These are phyloP conservation scores for Pentamera pediparva DNA, from an alignment of 53 echinoderm and acorn worm genomes.

Conservation along the genomic window DNA sequence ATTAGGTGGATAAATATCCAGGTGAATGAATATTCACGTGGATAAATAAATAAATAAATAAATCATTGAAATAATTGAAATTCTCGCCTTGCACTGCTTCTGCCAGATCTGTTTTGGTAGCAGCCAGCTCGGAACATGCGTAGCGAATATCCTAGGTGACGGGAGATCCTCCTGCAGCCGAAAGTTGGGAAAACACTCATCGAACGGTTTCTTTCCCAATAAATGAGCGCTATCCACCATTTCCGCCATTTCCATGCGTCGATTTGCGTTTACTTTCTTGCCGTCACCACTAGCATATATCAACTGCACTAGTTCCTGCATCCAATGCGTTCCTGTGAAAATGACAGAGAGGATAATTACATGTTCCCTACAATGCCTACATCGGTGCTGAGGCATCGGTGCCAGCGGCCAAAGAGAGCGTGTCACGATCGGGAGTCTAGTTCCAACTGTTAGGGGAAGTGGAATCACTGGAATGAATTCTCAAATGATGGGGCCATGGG, in stretches of 20 bases:
- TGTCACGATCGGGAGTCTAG: no score
- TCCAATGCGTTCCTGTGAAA: not conserved
- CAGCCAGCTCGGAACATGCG: not conserved
- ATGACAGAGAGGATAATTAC: not conserved
- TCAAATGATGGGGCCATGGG: no score
- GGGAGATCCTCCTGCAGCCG: not conserved
- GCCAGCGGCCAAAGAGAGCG: no score
- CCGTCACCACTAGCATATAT: not conserved
- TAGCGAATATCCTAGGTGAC: constrained; percentile 2
- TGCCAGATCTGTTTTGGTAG: not conserved
- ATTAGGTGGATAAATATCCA: no score
- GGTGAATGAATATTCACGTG: not conserved
- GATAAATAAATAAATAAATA: no score
- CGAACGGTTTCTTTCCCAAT: not conserved
- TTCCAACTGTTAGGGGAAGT: no score
- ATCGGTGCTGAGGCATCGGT: no score
- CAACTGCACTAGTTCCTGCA: not conserved
- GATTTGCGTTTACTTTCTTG: not conserved
- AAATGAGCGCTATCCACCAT: constrained; percentile 17
- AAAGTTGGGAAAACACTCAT: not conserved
- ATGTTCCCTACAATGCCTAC: no score
- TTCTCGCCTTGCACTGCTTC: not conserved
- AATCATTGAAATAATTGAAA: no score
- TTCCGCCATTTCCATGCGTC: not conserved
- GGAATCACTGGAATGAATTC: no score